phyloP scores from a whole-genome alignment of 2,113 vertebrate genomes.

The Ptilorrhoa leucosticta region DNA sequence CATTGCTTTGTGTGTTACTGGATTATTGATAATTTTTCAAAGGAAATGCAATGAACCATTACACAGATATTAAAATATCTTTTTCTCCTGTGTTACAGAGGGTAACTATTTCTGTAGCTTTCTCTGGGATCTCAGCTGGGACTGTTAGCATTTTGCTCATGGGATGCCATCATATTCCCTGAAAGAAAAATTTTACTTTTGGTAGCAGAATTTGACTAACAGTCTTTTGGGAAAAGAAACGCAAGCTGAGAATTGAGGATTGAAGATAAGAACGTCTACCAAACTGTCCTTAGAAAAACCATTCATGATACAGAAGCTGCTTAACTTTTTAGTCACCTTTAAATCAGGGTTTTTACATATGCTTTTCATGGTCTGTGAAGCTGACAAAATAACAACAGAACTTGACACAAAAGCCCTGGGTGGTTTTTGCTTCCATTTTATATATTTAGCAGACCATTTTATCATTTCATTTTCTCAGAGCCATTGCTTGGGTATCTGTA shows the following conservation, averaged over 20 bases:
- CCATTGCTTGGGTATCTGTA: background rate
- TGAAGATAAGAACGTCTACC: background rate
- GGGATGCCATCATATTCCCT: fast-evolving
- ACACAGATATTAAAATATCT: background rate
- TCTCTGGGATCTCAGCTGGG: background rate
- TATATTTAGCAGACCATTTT: background rate
- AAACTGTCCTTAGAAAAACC: background rate
- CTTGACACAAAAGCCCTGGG: background rate
- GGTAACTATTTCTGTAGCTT: background rate
- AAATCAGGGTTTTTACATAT: background rate
- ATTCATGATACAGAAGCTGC: background rate
- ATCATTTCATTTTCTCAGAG: background rate
- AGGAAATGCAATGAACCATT: fast-evolving
- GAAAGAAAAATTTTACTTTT: background rate
- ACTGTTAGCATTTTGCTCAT: background rate
- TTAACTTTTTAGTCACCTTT: background rate
- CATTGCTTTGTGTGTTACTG: background rate
- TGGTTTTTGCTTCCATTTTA: background rate
- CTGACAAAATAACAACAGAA: background rate
- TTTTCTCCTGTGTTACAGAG: background rate
- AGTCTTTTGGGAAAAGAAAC: background rate
- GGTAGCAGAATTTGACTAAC: background rate
- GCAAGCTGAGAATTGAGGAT: background rate
- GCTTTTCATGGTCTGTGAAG: background rate
- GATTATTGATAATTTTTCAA: background rate